Evolutionary conservation across 2,797 vertebrate genomes (phyloP).

Genomic region (Notoglanidium macrostoma): DNA sequence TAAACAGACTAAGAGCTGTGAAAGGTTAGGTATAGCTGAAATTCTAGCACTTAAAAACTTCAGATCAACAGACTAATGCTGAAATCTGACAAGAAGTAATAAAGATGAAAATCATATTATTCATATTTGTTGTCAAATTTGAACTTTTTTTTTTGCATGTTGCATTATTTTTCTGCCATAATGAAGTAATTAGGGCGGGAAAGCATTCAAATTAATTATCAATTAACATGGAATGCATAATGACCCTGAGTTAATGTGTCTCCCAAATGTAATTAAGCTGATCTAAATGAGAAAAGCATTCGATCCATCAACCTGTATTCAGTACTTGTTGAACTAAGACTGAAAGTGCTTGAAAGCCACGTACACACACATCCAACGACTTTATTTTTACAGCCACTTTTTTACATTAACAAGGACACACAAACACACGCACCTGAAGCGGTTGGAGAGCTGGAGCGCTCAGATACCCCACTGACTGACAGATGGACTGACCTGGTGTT

Average conservation of each 20-base stretch:
- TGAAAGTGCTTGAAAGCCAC: neutral
- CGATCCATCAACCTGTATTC: conserved; percentile 16
- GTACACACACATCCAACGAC: conserved; percentile 2
- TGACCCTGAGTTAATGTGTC: conserved; percentile 24
- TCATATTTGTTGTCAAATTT: neutral
- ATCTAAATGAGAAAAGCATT: conserved; percentile 3
- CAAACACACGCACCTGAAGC: neutral
- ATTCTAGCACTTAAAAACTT: neutral
- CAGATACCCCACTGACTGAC: conserved; percentile 51
- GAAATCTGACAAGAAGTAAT: neutral
- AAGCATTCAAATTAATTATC: conserved; percentile 24
- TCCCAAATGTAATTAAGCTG: conserved; percentile 32
- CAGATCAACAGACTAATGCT: neutral
- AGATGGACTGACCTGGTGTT: conserved; percentile 50
- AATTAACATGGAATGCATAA: conserved; percentile 20
- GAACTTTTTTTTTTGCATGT: neutral
- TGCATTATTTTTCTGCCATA: conserved; percentile 14
- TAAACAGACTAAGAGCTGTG: neutral
- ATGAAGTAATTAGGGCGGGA: conserved; percentile 15
- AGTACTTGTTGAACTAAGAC: neutral
- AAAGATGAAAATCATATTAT: neutral
- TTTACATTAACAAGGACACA: neutral
- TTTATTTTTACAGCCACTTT: neutral
- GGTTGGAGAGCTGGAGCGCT: conserved; percentile 28
- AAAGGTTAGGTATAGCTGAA: neutral